These are phyloP conservation scores for Branchinecta sandiegonensis DNA, from an alignment of 2,888 invertebrate genomes.

Conservation along the genomic window DNA sequence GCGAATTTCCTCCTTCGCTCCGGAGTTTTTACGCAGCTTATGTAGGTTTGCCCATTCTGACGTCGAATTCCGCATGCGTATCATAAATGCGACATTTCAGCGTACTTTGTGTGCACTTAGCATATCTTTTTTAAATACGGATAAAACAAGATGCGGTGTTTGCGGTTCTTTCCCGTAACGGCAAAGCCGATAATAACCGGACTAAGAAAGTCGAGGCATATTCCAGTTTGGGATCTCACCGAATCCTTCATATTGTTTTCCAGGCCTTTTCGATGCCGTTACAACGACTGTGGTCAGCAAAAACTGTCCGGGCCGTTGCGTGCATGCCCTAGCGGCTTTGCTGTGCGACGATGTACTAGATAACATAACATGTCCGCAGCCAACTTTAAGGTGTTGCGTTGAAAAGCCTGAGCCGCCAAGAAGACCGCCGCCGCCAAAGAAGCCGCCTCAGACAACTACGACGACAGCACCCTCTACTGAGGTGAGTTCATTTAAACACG, in stretches of 20 bases:
- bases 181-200: no score
- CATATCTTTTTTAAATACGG: no score
- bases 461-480: conserved; percentile 17
- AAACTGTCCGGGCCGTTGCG: conserved; percentile 76
- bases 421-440: conserved; percentile 15
- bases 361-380: conserved; percentile 50
- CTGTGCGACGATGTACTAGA: conserved; percentile 73
- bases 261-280: conserved; percentile 23
- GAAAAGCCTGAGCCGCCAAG: conserved; percentile 15
- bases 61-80: no score
- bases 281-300: conserved; percentile 24
- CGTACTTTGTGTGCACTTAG: no score
- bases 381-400: neutral
- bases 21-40: no score
- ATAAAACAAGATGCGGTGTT: no score
- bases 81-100: no score
- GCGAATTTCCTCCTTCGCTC: no score
- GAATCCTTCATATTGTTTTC: neutral
- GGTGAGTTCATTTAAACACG: neutral
- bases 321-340: conserved; percentile 66
- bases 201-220: no score
- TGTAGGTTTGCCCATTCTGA: no score
- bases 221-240: no score
- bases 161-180: no score
- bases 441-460: conserved; percentile 18